Base-by-base conservation (phyloP, 1,140 invertebrate species). In the Ceratina calcarata region DNA sequence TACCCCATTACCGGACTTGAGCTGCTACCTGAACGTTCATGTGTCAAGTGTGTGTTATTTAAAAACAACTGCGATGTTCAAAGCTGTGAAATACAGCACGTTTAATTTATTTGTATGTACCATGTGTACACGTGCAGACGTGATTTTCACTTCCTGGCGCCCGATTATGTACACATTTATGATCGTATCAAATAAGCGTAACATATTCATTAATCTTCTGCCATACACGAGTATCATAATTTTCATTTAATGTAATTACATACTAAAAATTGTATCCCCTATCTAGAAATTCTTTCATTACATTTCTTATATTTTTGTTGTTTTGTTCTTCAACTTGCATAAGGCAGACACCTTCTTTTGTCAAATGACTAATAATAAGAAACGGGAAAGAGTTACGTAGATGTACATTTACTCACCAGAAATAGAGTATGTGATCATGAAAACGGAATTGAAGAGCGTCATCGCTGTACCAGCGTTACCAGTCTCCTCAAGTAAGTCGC, bases 401-500 rank as follows among this genome's bases (percentile, higher is more conserved):
- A 32, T 4, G 12, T 8, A 8, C 37, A 16, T 60, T 7, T 15
- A 55, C 85, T 89, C 88, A 93, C 92, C 89, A 72, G 91, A 88
- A 16, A 90, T 70, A 3, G 92, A 92, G 58, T 86, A 92, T 75
- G 87, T 91, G 7, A 92, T 82, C 85, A 92, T 93, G 60, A 92
- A 93, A n/a, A 92, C 51, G 0, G 92, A 91, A 85, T 93, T 92
- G n/a, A 91, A 85, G 62, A 92, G 82, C 6, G 92, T 92, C 49
- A 89, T 88, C 0, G 89, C 89, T 18, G 90, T 88, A 7, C 92
- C 91, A 61, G 90, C 88, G 32, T 90, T 87, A 4, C 90, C 90
- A 27, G 90, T 92, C 0, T 80, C 74, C 57, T 91, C 87, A 0
- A 93, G 67, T 60, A 93, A 92, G 18, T 93, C 91, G 1, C 89